Conservation (phyloP, 2,888 invertebrate genomes). For the Epirrita christyi region DNA sequence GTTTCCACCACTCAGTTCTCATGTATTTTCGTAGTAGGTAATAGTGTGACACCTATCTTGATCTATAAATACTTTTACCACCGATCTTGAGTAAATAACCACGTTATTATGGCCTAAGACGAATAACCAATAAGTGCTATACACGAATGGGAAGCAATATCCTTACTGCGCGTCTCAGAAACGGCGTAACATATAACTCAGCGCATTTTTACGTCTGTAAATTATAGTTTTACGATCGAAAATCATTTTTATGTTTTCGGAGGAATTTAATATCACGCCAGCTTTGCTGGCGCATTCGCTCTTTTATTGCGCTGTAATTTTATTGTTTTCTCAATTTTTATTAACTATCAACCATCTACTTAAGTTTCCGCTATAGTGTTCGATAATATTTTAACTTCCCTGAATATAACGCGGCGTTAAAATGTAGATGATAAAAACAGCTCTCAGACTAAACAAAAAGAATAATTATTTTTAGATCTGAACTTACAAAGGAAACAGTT, state of each 20-base stretch:
- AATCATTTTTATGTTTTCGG: constrained; percentile 85
- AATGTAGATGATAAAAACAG: constrained; percentile 31
- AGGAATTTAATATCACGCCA: constrained; percentile 84
- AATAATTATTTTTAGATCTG: constrained; percentile 23
- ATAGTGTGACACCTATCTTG: neutral
- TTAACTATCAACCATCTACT: constrained; percentile 82
- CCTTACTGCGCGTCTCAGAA: constrained; percentile 54
- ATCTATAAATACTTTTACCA: constrained; percentile 22
- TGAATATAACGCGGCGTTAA: constrained; percentile 27
- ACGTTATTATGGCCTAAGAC: constrained; percentile 26
- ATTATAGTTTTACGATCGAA: constrained; percentile 85
- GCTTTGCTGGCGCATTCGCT: constrained; percentile 81
- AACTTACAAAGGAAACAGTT: constrained; percentile 57
- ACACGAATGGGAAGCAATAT: constrained; percentile 44
- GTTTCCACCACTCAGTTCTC: too few relatives aligned
- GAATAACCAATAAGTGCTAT: constrained; percentile 37
- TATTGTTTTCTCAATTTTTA: constrained; percentile 85
- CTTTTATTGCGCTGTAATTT: constrained; percentile 84
- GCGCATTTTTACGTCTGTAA: constrained; percentile 85
- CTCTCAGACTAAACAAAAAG: neutral
- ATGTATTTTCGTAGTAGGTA: too few relatives aligned
- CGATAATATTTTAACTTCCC: constrained; percentile 59
- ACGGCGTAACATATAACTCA: constrained; percentile 74
- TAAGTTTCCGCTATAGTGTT: constrained; percentile 62
- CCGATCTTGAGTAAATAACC: constrained; percentile 16